Percentiles rank a stretch among this genome's conserved stretches.
These are phyloP conservation scores for Catamblyrhynchus diadema DNA, from an alignment of 2,797 vertebrate species.

Conservation along the genomic window DNA sequence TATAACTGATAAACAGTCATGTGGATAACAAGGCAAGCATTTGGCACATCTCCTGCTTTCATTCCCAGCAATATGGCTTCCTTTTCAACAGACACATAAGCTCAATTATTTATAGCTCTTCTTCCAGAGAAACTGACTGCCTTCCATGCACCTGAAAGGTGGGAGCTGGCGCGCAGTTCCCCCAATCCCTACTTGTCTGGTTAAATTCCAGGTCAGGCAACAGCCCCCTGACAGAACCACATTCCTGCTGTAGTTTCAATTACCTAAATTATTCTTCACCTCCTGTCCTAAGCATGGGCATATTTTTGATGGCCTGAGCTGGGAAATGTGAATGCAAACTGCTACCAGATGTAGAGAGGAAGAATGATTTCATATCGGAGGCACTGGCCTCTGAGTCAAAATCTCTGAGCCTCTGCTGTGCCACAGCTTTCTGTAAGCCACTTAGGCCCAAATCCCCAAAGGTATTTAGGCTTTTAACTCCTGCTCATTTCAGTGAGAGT, in stretches of 20 bases:
- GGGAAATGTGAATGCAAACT: slow-evolving; percentile 60
- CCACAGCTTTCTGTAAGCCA: slow-evolving; percentile 58
- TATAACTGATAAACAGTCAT: slow-evolving; percentile 62
- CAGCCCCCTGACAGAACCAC: slow-evolving; percentile 55
- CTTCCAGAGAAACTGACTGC: slow-evolving; percentile 13
- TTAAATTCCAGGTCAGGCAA: slow-evolving; percentile 65
- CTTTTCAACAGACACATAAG: slow-evolving; percentile 42
- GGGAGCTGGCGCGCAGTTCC: neutral
- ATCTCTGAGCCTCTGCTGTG: slow-evolving; percentile 29
- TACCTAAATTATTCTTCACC: slow-evolving; percentile 67
- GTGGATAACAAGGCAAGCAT: slow-evolving; percentile 54
- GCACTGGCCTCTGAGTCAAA: slow-evolving; percentile 12
- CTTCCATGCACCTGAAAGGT: slow-evolving; percentile 54
- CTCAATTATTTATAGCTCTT: slow-evolving; percentile 14
- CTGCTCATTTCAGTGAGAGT: slow-evolving; percentile 55
- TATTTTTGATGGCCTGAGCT: slow-evolving; percentile 52
- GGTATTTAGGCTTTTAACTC: slow-evolving; percentile 70
- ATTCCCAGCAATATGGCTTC: slow-evolving; percentile 52
- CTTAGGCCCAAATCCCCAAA: slow-evolving; percentile 62
- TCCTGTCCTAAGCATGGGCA: slow-evolving; percentile 53
- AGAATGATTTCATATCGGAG: slow-evolving; percentile 5
- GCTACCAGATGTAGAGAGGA: slow-evolving; percentile 61
- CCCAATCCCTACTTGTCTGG: slow-evolving; percentile 44
- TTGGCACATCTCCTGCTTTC: slow-evolving; percentile 53
- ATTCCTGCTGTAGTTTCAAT: slow-evolving; percentile 67